Base-by-base conservation (phyloP, 2,797 vertebrate species). In the Oryzias dopingdopingensis region DNA sequence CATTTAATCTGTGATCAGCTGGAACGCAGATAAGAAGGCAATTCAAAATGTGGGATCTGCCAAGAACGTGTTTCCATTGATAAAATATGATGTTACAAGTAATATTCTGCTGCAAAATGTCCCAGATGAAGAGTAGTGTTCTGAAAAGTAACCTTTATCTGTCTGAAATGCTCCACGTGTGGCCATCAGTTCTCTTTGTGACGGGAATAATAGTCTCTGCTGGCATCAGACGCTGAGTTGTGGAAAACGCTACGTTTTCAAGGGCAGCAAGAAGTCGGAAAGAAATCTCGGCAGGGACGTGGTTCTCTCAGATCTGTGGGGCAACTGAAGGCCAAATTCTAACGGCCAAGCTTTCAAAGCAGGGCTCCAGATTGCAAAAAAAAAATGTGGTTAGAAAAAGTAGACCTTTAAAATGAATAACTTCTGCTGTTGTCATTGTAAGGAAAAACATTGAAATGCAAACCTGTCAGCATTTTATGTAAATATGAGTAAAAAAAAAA, bases 1-100 rank as follows among this genome's bases (percentile, higher is more conserved):
- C 67, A 62, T 53, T 73, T 79, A 86, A 82, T 75, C 80, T 76
- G 78, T 72, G 68, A 49, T 52, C 72, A 72, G 75, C 62, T 49
- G 51, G 40, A 54, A 51, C 72, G 62, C 76, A 76, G 85, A 86
- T 82, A 81, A 82, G 81, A 86, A 79, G 72, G 73, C 87, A 86
- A 87, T 90, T 82, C 83, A 20, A 65, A 73, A 72, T 52, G 40
- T 50, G 52, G 37, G 16, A 50, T 69, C 71, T 82, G 81, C 84
- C 84, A 84, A 81, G 73, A 75, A 78, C 70, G 79, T 70, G 70
- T 73, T 85, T 80, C 72, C 73, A 54, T 61, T 75, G 82, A 76
- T 29, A 56, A 80, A 83, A 72, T 72, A 75, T 26, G 54, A 57
- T 61, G 55, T 67, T 77, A 80, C 60, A 73, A 77, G 45, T 79